Percentiles rank a stretch among this genome's conserved stretches.
These are phyloP conservation scores for Nerophis lumbriciformis DNA, from an alignment of 2,113 vertebrate genomes.

Conservation along the genomic window DNA sequence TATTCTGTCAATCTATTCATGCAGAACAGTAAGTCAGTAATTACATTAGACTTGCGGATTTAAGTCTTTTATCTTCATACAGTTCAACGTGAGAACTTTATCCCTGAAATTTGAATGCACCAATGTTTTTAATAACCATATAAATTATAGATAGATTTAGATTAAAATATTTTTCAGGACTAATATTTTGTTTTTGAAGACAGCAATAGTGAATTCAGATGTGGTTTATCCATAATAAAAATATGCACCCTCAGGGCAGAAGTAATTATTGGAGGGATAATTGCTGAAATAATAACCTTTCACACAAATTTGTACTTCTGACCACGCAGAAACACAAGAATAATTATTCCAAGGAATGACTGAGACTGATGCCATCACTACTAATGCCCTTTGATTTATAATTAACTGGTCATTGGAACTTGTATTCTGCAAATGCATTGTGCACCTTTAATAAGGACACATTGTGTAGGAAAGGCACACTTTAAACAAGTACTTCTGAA, in stretches of 20 bases:
- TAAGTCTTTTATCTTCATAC: not conserved
- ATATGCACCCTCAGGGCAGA: not conserved
- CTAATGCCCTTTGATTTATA: not conserved
- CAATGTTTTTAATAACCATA: not conserved
- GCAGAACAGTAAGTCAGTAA: not conserved
- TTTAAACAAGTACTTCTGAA: not conserved
- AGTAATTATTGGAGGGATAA: slow-evolving; percentile 1
- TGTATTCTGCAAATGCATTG: not conserved
- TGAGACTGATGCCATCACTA: not conserved
- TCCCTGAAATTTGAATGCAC: not conserved
- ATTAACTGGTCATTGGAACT: not conserved
- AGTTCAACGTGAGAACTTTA: no score
- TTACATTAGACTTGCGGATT: slow-evolving; percentile 9
- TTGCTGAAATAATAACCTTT: not conserved
- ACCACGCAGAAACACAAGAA: not conserved
- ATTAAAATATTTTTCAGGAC: not conserved
- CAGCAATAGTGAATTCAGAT: not conserved
- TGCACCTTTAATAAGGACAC: not conserved
- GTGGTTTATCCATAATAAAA: not conserved
- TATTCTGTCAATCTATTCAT: slow-evolving; percentile 19
- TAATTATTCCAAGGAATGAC: not conserved
- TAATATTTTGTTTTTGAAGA: not conserved
- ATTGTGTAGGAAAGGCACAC: not conserved
- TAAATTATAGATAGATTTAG: not conserved
- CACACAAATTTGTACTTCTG: not conserved